These are phyloP conservation scores for Stenolophus ochropezus DNA, from an alignment of 2,888 invertebrate genomes.

Conservation along the genomic window DNA sequence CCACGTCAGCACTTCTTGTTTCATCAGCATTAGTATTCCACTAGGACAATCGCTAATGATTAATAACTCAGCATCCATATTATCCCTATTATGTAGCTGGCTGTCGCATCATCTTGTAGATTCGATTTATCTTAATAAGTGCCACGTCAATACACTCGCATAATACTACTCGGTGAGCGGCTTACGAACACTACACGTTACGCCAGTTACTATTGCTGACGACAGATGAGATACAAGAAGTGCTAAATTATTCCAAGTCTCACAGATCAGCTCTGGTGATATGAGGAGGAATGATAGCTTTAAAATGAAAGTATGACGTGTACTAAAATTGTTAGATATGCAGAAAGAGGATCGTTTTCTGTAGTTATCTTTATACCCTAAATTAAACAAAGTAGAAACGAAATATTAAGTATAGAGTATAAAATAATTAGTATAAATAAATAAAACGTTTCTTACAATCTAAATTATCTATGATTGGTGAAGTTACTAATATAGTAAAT, in stretches of 20 bases:
- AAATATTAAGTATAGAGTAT: no score
- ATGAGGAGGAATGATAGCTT: not conserved
- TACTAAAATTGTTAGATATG: no score
- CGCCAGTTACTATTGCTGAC: not conserved
- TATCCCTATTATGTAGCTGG: constrained; percentile 43
- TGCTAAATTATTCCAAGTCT: not conserved
- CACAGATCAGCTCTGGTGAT: not conserved
- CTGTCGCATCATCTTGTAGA: constrained; percentile 53
- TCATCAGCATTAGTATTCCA: constrained; percentile 46
- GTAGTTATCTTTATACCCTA: no score
- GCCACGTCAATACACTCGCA: constrained; percentile 55
- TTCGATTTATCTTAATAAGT: constrained; percentile 59
- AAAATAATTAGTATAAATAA: no score
- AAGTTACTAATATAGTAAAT: no score
- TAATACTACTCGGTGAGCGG: constrained; percentile 12
- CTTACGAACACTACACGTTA: not conserved
- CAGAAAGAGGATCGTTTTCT: no score
- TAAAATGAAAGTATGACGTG: no score
- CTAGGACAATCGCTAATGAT: constrained; percentile 44
- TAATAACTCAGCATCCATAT: constrained; percentile 50
- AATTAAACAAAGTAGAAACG: no score
- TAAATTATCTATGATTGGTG: no score
- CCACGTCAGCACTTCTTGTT: not conserved
- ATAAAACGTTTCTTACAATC: no score
- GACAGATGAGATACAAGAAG: not conserved